These are phyloP conservation scores for Nylanderia fulva DNA, from an alignment of 1,140 invertebrate species.

Conservation along the genomic window DNA sequence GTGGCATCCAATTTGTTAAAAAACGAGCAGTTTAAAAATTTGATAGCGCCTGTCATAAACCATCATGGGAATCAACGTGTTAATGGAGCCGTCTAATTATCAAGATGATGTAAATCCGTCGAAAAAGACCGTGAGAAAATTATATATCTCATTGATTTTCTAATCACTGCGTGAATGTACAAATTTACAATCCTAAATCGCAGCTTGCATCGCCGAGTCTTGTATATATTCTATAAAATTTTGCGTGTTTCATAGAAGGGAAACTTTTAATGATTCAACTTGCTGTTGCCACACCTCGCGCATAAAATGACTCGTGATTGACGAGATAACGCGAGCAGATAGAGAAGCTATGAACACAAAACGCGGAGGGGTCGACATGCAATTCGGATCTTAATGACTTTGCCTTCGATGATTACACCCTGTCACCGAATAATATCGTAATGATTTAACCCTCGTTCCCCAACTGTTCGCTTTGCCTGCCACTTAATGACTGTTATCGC, in stretches of 20 bases:
- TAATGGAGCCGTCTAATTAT: neutral
- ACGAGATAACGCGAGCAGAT: constrained; percentile 31
- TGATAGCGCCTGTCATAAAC: too few relatives aligned
- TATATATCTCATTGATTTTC: neutral
- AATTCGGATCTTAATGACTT: constrained; percentile 44
- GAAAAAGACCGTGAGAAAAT: neutral
- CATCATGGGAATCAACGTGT: too few relatives aligned
- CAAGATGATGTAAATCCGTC: neutral
- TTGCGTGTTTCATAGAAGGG: neutral
- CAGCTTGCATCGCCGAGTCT: neutral
- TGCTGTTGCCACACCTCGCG: constrained; percentile 2
- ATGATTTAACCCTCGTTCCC: constrained; percentile 45
- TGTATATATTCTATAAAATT: constrained; percentile 19
- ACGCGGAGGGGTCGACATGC: constrained; percentile 25
- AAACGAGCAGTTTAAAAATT: too few relatives aligned
- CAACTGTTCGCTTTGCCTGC: constrained; percentile 35
- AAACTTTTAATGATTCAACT: neutral
- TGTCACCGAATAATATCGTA: constrained; percentile 60
- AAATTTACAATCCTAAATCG: neutral
- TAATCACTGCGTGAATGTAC: neutral
- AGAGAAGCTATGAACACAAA: constrained; percentile 42
- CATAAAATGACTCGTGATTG: constrained; percentile 7
- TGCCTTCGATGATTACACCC: constrained; percentile 54
- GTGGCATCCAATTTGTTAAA: too few relatives aligned
- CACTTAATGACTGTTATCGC: constrained; percentile 45